phyloP scores from a whole-genome alignment of 1,140 invertebrate genomes.

The Zaprionus africanus region DNA sequence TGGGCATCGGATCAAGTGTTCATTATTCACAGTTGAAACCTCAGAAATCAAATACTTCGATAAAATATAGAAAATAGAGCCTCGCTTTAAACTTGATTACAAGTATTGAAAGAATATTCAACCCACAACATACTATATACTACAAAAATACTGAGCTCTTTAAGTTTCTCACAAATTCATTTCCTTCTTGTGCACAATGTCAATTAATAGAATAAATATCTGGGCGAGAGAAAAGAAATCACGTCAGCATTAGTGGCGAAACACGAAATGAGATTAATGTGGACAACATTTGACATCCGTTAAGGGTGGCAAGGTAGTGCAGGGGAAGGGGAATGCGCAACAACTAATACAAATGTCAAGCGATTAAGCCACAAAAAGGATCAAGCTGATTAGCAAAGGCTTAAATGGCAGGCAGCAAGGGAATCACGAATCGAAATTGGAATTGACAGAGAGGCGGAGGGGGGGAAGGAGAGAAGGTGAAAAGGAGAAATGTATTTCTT shows the following conservation, averaged over 20 bases:
- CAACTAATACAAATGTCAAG: slow-evolving; percentile 79
- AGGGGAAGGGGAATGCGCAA: background rate
- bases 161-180: background rate
- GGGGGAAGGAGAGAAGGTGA: background rate
- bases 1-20: too few relatives aligned
- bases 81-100: too few relatives aligned
- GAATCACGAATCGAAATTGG: slow-evolving; percentile 1
- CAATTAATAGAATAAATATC: slow-evolving; percentile 75
- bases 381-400: slow-evolving; percentile 77
- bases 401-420: slow-evolving; percentile 34
- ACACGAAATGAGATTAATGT: slow-evolving; percentile 73
- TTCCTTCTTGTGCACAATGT: slow-evolving; percentile 23
- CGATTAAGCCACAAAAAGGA: slow-evolving; percentile 78
- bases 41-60: too few relatives aligned
- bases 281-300: slow-evolving; percentile 62
- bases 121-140: too few relatives aligned
- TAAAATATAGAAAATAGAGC: too few relatives aligned
- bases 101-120: too few relatives aligned
- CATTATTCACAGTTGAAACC: too few relatives aligned
- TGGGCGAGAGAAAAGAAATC: slow-evolving; percentile 33
- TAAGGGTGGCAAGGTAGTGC: background rate
- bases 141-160: background rate
- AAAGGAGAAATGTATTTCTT: slow-evolving; percentile 28
- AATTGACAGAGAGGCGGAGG: slow-evolving; percentile 26
- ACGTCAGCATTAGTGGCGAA: slow-evolving; percentile 53